Base-by-base conservation (phyloP, 2,113 vertebrate species). In the Neopipo cinnamomea region DNA sequence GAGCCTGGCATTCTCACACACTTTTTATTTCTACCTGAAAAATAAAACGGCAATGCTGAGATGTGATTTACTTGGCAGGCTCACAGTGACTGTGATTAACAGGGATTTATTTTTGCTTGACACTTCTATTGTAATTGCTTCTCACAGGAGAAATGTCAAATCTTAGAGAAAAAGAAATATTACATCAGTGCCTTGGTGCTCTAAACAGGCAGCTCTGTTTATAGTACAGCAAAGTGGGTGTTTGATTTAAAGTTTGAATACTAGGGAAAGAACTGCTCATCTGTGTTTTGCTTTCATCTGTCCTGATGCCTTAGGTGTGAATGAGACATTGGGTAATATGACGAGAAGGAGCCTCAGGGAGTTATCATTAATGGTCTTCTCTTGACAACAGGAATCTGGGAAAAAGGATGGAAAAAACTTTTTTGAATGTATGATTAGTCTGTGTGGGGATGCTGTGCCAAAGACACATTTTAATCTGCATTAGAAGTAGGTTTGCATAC, bases 221-320 rank as follows among this genome's bases (percentile, higher is more conserved):
- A 86, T 80, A 88, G 65, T 94, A 61, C 31, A 86, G 56, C 1
- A 5, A 84, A 92, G 73, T 61, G 73, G 52, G 47, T 89, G 76
- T 92, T 91, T 95, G 89, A 84, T 91, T 89, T 86, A 31, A 91
- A 89, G 76, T 96, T 68, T 87, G 85, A 78, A 85, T 89, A 77
- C 39, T 23, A 49, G 24, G 27, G 52, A 78, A 87, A 52, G 47
- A 81, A 61, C 33, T 2, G 9, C 80, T 87, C 1, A 1, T 88
- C 65, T 94, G 31, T 91, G 21, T 78, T 95, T 89, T 91, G 65
- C 86, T 96, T 92, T 95, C 61, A 78, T 95, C 92, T 84, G 39
- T 93, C 80, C 68, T 76, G 55, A 67, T 94, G 91, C 62, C 30
- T 12, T 37, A 87, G 76, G 84, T 95, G 73, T 91, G 91, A 92